These are phyloP conservation scores for Pollimyrus isidori DNA, from an alignment of 2,113 vertebrate species.

Conservation along the genomic window DNA sequence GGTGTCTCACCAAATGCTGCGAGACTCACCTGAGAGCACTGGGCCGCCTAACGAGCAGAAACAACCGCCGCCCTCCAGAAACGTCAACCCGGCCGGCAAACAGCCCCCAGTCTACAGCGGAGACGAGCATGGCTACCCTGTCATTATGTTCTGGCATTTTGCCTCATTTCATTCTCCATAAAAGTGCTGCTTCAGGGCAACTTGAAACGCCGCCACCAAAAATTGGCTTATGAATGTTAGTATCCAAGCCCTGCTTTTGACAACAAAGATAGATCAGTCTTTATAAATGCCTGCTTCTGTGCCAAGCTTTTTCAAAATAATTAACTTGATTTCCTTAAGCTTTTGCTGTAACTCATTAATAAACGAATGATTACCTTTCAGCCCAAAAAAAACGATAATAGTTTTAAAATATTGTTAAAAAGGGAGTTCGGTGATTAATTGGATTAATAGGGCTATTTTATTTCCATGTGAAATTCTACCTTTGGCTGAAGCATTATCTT, in stretches of 20 bases:
- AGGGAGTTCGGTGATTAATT: background rate
- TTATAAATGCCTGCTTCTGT: background rate
- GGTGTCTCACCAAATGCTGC: background rate
- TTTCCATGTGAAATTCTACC: background rate
- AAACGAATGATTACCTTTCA: background rate
- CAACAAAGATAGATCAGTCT: background rate
- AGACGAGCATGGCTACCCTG: background rate
- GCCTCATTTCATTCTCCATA: background rate
- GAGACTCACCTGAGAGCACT: background rate
- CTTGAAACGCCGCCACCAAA: background rate
- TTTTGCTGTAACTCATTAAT: background rate
- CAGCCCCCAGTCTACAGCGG: background rate
- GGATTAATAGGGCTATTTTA: background rate
- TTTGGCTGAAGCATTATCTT: background rate
- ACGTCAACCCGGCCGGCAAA: background rate
- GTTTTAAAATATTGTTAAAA: background rate
- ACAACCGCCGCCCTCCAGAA: background rate
- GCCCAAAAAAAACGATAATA: background rate
- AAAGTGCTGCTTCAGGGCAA: background rate
- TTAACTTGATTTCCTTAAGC: background rate
- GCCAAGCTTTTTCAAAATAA: background rate
- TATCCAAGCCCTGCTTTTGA: background rate
- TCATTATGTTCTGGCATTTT: background rate
- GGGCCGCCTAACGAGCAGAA: background rate
- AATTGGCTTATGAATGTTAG: background rate